Evolutionary conservation across 2,888 invertebrate species (phyloP).

Genomic region (Caradrina kadenii): DNA sequence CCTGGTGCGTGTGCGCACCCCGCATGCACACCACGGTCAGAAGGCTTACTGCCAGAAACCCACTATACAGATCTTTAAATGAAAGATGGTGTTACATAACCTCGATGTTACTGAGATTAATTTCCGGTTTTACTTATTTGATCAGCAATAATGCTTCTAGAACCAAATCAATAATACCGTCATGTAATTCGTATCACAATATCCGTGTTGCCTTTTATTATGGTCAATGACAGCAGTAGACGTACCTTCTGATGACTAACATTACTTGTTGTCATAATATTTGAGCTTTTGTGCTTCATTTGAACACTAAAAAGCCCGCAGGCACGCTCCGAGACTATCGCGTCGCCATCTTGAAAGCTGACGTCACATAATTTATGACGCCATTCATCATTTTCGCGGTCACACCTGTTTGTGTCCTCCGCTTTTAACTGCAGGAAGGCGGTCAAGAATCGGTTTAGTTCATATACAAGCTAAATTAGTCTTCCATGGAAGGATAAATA

Average conservation of each 20-base stretch:
- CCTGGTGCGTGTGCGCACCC: background rate
- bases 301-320: conserved; percentile 1
- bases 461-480: background rate
- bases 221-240: no score
- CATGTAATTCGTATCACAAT: no score
- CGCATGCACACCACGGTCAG: background rate
- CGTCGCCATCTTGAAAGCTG: conserved; percentile 66
- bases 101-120: background rate
- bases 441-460: conserved; percentile 17
- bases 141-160: no score
- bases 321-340: conserved; percentile 36
- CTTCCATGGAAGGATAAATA: background rate
- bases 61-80: background rate
- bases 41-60: background rate
- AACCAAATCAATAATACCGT: no score
- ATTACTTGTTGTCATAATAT: no score
- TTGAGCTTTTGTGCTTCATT: conserved; percentile 33
- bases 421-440: conserved; percentile 26
- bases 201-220: no score
- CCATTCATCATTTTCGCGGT: conserved; percentile 62
- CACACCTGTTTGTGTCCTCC: conserved; percentile 45
- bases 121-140: no score
- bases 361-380: conserved; percentile 66
- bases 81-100: background rate
- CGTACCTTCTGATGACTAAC: no score